Percentiles rank a stretch among this genome's conserved stretches.
phyloP scores from a whole-genome alignment of 2,797 vertebrate genomes.

The Falco berigora region DNA sequence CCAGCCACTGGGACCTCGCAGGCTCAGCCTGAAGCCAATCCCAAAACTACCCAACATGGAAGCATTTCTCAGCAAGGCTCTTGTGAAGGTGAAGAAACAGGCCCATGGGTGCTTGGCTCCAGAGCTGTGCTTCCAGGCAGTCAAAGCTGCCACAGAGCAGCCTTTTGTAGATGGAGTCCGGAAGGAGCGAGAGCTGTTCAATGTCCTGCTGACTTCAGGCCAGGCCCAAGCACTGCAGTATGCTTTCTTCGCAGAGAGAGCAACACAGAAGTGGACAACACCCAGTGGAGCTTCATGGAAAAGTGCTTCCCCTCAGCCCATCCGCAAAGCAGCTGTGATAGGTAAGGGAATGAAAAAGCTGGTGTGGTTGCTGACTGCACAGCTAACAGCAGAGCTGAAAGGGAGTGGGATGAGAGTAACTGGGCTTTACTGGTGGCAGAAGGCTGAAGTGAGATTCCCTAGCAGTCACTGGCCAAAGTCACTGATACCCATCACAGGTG shows the following conservation, averaged over 20 bases:
- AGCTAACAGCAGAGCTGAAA: not conserved
- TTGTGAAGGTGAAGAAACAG: constrained; percentile 67
- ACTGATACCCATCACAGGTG: not conserved
- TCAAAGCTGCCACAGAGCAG: constrained; percentile 75
- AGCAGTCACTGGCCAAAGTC: not conserved
- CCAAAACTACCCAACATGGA: constrained; percentile 69
- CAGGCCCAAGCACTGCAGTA: constrained; percentile 87
- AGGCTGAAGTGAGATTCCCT: not conserved
- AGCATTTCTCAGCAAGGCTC: constrained; percentile 68
- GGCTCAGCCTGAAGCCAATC: constrained; percentile 71
- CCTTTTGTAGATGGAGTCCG: constrained; percentile 78
- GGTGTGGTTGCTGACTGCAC: not conserved
- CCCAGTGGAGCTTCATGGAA: constrained; percentile 81
- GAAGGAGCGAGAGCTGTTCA: constrained; percentile 79
- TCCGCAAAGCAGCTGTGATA: constrained; percentile 83
- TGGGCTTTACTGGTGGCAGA: not conserved
- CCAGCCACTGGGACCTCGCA: constrained; percentile 69
- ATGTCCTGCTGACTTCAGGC: constrained; percentile 74
- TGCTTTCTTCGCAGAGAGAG: constrained; percentile 85
- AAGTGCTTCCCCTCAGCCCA: constrained; percentile 67
- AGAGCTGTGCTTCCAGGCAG: constrained; percentile 80
- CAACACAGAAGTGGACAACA: constrained; percentile 76
- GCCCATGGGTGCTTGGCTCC: constrained; percentile 80
- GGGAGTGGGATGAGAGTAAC: not conserved
- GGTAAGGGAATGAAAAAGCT: constrained; percentile 70